These are phyloP conservation scores for Lepidotrigona ventralis DNA, from an alignment of 1,140 invertebrate genomes.

Conservation along the genomic window DNA sequence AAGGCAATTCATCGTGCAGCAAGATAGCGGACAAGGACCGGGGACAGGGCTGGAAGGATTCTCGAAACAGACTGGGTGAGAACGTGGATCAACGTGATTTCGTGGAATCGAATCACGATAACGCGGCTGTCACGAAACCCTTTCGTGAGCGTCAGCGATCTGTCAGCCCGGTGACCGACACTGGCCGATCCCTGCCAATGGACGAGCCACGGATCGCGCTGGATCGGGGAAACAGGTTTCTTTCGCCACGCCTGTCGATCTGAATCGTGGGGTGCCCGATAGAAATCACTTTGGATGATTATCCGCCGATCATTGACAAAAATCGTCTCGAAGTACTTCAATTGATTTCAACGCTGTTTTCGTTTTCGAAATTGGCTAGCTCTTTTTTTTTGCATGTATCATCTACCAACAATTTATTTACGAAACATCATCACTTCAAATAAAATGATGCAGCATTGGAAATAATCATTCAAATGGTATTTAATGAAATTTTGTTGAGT, in stretches of 20 bases:
- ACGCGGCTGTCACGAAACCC: constrained; percentile 39
- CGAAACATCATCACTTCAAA: too few relatives aligned
- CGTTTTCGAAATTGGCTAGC: too few relatives aligned
- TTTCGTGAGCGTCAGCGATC: constrained; percentile 38
- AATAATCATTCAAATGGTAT: too few relatives aligned
- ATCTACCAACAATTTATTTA: too few relatives aligned
- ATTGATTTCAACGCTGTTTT: too few relatives aligned
- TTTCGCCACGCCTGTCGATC: background rate
- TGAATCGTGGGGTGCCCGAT: background rate
- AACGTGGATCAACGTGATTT: constrained; percentile 47
- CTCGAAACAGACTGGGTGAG: constrained; percentile 38
- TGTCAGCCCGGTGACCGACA: constrained; percentile 22
- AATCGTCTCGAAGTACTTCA: too few relatives aligned
- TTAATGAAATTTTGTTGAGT: too few relatives aligned
- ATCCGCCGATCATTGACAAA: too few relatives aligned
- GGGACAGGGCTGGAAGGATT: constrained; percentile 26
- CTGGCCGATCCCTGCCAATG: constrained; percentile 7
- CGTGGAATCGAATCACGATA: constrained; percentile 47
- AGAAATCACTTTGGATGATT: background rate
- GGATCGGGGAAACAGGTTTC: constrained; percentile 8
- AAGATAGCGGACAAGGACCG: constrained; percentile 47
- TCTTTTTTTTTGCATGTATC: too few relatives aligned
- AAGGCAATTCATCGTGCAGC: constrained; percentile 58
- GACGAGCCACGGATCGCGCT: background rate
- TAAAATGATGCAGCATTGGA: too few relatives aligned